A percentile compares a stretch with the other conserved stretches of the same genome.
Conservation (phyloP, 2,113 vertebrate genomes). For the Nesogale talazaci region DNA sequence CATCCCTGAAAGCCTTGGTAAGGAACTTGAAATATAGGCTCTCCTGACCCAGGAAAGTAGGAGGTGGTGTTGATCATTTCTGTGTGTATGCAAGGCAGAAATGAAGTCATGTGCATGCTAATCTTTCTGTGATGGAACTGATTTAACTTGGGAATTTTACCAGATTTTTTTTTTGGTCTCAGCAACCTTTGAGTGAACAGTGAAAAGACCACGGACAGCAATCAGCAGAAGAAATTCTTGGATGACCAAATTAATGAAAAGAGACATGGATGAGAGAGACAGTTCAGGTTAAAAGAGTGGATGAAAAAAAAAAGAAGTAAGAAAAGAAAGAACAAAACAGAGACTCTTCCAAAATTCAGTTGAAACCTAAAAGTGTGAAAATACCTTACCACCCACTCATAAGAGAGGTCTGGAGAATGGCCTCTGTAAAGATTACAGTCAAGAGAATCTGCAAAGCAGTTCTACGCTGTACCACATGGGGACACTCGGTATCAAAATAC, state of each 20-base stretch:
- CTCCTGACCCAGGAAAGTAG: not conserved
- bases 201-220: slow-evolving; percentile 28
- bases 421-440: not conserved
- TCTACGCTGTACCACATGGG: not conserved
- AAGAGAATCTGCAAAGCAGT: not conserved
- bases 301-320: not conserved
- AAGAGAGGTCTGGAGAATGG: not conserved
- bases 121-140: not conserved
- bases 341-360: not conserved
- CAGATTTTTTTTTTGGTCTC: slow-evolving; percentile 1
- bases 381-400: not conserved
- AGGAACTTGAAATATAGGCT: no score
- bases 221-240: slow-evolving; percentile 36
- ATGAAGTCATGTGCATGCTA: not conserved
- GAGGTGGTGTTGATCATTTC: not conserved
- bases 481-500: not conserved
- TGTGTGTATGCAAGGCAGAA: not conserved
- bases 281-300: not conserved
- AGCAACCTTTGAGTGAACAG: slow-evolving; percentile 29
- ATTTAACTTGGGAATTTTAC: not conserved
- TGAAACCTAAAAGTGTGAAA: not conserved
- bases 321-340: not conserved
- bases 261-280: slow-evolving; percentile 8
- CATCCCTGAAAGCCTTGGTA: no score
- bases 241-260: not conserved